phyloP scores from a whole-genome alignment of 2,888 invertebrate genomes.

The Stenotaenia linearis region DNA sequence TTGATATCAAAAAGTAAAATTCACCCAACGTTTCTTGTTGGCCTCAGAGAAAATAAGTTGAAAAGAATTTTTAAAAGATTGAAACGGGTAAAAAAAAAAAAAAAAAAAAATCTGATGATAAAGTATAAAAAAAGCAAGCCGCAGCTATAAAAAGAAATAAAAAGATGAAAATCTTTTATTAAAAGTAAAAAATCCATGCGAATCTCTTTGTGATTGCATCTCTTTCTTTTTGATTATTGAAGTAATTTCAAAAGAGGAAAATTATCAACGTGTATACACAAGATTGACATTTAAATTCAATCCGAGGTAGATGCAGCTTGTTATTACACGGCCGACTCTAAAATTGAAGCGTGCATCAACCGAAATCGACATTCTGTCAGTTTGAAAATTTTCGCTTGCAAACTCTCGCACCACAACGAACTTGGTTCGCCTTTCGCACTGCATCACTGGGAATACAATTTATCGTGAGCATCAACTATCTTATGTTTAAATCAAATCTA shows the following conservation, averaged over 20 bases:
- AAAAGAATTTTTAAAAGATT: neutral
- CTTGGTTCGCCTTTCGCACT: neutral
- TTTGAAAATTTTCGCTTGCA: neutral
- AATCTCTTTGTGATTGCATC: no score
- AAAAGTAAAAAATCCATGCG: no score
- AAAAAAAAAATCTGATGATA: neutral
- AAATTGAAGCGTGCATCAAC: neutral
- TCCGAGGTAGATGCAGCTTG: neutral
- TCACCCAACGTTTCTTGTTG: neutral
- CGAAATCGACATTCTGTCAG: neutral
- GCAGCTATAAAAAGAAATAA: neutral
- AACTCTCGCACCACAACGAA: neutral
- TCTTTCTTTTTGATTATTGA: no score
- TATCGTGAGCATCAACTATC: neutral
- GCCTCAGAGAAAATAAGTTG: neutral
- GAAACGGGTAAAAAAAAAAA: no score
- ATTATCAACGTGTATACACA: no score
- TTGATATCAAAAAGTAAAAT: conserved; percentile 4
- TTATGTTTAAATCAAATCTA: neutral
- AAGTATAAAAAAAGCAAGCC: neutral
- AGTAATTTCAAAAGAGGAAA: no score
- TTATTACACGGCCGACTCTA: neutral
- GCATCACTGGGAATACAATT: neutral
- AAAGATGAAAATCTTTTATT: neutral
- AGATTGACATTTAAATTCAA: neutral